Conservation (phyloP, 1,140 invertebrate genomes). For the Arion vulgaris region DNA sequence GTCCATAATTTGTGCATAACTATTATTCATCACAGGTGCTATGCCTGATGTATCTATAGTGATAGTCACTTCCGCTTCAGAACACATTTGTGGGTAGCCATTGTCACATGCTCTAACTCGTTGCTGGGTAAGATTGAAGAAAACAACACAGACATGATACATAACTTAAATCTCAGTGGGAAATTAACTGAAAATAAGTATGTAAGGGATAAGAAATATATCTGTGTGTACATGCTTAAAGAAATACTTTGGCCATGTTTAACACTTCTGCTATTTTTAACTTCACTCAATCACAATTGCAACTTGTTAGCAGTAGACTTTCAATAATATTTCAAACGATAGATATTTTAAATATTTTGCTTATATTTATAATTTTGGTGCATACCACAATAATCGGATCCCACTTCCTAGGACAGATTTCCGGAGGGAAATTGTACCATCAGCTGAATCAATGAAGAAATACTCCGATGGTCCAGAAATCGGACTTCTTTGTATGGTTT, state of each 20-base stretch:
- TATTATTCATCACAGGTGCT: conserved; percentile 4
- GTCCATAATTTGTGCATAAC: conserved; percentile 10
- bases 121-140: conserved; percentile 50
- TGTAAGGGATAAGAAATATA: too few species aligned
- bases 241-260: too few species aligned
- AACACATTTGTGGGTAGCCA: conserved; percentile 85
- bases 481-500: conserved; percentile 43
- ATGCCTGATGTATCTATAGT: not conserved
- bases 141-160: not conserved
- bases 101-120: conserved; percentile 91
- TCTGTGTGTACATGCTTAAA: too few species aligned
- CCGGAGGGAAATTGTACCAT: conserved; percentile 85
- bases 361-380: conserved; percentile 32
- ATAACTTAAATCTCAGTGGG: too few species aligned
- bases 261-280: too few species aligned
- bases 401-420: conserved; percentile 85
- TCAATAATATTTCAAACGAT: too few species aligned
- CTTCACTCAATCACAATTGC: too few species aligned
- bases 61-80: not conserved
- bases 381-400: conserved; percentile 82
- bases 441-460: conserved; percentile 85
- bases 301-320: too few species aligned
- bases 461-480: conserved; percentile 80
- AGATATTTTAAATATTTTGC: too few species aligned
- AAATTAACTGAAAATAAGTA: too few species aligned